These are phyloP conservation scores for Scrobipalpa costella DNA, from an alignment of 2,888 invertebrate genomes.

Conservation along the genomic window DNA sequence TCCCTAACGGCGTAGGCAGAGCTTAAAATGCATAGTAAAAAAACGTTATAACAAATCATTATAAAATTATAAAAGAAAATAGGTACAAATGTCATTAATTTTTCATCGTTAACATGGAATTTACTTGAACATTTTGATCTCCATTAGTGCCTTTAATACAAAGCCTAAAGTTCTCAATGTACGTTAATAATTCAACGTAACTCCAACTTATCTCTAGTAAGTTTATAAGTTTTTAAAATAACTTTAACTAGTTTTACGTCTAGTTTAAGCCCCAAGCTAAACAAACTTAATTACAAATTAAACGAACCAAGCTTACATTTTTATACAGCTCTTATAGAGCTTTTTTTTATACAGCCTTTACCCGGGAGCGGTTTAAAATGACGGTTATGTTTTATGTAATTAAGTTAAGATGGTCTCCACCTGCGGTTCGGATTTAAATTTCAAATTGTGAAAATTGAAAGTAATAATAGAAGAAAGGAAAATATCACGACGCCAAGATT, in stretches of 20 bases:
- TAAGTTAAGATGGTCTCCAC: not conserved
- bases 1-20: too few species aligned
- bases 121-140: too few species aligned
- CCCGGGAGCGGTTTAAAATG: not conserved
- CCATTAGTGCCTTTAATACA: too few species aligned
- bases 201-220: not conserved
- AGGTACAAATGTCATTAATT: too few species aligned
- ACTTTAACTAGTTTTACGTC: constrained; percentile 3
- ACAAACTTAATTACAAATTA: constrained; percentile 16
- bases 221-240: constrained; percentile 3
- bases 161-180: not conserved
- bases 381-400: not conserved
- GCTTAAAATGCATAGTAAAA: too few species aligned
- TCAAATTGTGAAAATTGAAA: not conserved
- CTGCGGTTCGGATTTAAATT: not conserved
- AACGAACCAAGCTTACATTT: not conserved
- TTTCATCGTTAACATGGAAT: too few species aligned
- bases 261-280: constrained; percentile 3
- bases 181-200: not conserved
- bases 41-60: too few species aligned
- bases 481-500: too few species aligned
- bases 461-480: not conserved
- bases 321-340: not conserved
- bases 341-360: not conserved
- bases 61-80: too few species aligned